phyloP scores from a whole-genome alignment of 2,113 vertebrate genomes.

The Microtus oregoni region DNA sequence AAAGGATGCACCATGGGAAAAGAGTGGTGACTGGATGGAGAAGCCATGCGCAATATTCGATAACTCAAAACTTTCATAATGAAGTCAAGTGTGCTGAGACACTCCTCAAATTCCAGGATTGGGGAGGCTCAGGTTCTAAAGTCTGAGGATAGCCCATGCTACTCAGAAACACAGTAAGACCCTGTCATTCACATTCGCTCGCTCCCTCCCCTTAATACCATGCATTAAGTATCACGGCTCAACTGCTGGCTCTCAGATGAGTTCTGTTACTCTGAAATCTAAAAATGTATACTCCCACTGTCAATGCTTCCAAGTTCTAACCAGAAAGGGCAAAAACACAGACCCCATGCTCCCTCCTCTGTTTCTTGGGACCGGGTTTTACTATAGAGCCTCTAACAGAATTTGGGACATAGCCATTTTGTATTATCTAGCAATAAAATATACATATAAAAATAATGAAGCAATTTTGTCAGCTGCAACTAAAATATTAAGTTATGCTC shows the following conservation, averaged over 20 bases:
- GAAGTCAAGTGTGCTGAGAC: neutral
- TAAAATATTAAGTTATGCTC: neutral
- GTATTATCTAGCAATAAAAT: slow-evolving; percentile 24
- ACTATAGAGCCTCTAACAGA: neutral
- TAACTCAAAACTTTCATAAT: slow-evolving; percentile 3
- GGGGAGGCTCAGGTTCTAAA: neutral
- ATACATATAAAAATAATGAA: slow-evolving; percentile 43
- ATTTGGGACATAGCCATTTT: slow-evolving; percentile 2
- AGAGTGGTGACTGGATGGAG: neutral
- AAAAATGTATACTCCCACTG: neutral
- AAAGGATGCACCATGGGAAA: neutral
- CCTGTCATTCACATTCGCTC: neutral
- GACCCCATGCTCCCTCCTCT: neutral
- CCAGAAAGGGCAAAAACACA: slow-evolving; percentile 25
- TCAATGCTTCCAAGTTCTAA: slow-evolving; percentile 55
- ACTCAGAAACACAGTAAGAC: neutral
- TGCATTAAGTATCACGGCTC: neutral
- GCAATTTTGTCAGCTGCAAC: slow-evolving; percentile 4
- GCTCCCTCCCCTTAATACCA: neutral
- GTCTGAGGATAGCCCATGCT: neutral
- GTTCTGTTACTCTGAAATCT: slow-evolving; percentile 39
- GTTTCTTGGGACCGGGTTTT: neutral
- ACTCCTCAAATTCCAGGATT: neutral
- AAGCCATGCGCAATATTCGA: neutral
- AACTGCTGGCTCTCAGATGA: slow-evolving; percentile 5